Conservation (phyloP, 2,888 invertebrate species). For the Cremastobaeus sp. region DNA sequence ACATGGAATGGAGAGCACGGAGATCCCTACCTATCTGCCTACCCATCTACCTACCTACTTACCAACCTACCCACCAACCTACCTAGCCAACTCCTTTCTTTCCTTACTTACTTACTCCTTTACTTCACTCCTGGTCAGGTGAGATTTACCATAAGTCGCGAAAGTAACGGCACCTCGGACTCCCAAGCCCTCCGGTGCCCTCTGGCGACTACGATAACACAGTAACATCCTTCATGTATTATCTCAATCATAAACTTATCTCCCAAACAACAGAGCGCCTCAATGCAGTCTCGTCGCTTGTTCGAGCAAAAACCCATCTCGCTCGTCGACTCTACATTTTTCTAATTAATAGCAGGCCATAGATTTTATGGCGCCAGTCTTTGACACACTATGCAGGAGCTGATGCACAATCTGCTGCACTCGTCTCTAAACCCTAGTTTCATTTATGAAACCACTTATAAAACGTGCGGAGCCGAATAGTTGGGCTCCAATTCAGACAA, state of each 20-base stretch:
- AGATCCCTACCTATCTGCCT: conserved; percentile 6
- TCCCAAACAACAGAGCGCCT: neutral
- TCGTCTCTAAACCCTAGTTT: too few species aligned
- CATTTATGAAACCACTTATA: too few species aligned
- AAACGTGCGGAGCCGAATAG: too few species aligned
- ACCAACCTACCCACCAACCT: conserved; percentile 27
- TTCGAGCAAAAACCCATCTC: too few species aligned
- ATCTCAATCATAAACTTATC: conserved; percentile 22
- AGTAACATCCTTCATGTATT: conserved; percentile 27
- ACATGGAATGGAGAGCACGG: neutral
- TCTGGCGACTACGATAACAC: conserved; percentile 20
- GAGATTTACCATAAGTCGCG: conserved; percentile 50
- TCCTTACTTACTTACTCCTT: too few species aligned
- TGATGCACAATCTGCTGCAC: too few species aligned
- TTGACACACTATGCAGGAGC: too few species aligned
- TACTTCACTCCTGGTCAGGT: conserved; percentile 29
- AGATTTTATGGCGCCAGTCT: too few species aligned
- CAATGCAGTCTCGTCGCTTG: too few species aligned
- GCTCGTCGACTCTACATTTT: too few species aligned
- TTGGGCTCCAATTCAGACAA: too few species aligned
- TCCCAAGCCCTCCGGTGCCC: conserved; percentile 14
- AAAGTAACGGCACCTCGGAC: conserved; percentile 53
- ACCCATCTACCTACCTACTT: conserved; percentile 8
- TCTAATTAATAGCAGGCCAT: too few species aligned
- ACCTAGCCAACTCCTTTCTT: conserved; percentile 28